These are phyloP conservation scores for Ctenopoma multispine DNA, from an alignment of 2,797 vertebrate species.

Conservation along the genomic window DNA sequence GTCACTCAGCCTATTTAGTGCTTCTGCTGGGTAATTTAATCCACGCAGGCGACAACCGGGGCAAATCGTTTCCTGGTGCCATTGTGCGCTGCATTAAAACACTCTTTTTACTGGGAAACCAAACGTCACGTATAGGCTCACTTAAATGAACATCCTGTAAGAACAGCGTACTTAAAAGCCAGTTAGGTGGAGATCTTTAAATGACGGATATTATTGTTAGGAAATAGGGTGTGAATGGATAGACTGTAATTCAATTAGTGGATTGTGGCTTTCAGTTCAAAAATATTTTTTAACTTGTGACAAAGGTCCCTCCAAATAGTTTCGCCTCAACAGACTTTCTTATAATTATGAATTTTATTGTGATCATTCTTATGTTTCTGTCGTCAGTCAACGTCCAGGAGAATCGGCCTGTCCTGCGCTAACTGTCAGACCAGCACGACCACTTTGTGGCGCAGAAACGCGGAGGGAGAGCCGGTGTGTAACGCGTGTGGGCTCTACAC, in stretches of 20 bases:
- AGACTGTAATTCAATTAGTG: slow-evolving; percentile 39
- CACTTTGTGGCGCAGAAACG: slow-evolving; percentile 97
- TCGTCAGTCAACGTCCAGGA: slow-evolving; percentile 92
- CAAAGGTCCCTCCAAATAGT: not conserved
- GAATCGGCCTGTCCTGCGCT: slow-evolving; percentile 96
- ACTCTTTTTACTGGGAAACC: slow-evolving; percentile 42
- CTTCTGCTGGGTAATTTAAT: slow-evolving; percentile 9
- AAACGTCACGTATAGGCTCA: slow-evolving; percentile 4
- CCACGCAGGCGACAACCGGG: not conserved
- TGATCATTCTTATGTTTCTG: not conserved
- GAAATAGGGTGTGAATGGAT: slow-evolving; percentile 54
- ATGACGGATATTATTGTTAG: slow-evolving; percentile 55
- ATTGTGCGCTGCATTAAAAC: slow-evolving; percentile 63
- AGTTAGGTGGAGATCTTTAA: slow-evolving; percentile 42
- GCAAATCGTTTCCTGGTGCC: slow-evolving; percentile 37
- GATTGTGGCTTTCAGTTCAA: slow-evolving; percentile 15
- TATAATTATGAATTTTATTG: not conserved
- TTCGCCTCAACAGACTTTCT: not conserved
- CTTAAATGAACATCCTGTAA: slow-evolving; percentile 34
- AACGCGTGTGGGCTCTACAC: slow-evolving; percentile 99
- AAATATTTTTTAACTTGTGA: slow-evolving; percentile 18
- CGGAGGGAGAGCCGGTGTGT: slow-evolving; percentile 97
- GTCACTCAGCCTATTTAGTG: not conserved
- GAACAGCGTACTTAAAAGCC: slow-evolving; percentile 22
- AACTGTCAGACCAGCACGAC: slow-evolving; percentile 99